Conservation (phyloP, 2,797 vertebrate species). For the Eidolon dupreanum region DNA sequence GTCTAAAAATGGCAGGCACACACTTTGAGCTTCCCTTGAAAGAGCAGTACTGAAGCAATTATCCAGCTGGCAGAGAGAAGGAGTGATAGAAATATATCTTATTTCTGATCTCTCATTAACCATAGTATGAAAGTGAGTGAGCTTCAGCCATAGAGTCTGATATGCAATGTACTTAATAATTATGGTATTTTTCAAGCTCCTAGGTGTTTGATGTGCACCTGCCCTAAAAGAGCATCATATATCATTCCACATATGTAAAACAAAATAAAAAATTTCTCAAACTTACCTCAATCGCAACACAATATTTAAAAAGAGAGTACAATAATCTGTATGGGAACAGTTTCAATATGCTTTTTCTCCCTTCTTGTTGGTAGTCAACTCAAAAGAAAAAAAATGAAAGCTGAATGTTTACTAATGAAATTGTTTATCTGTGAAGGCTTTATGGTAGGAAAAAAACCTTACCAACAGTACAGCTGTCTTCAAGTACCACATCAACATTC, state of each 20-base stretch:
- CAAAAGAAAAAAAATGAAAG: constrained; percentile 43
- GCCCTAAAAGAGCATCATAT: constrained; percentile 1
- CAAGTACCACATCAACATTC: constrained; percentile 95
- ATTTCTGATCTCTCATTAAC: constrained; percentile 1
- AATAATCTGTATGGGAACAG: constrained; percentile 24
- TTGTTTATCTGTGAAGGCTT: constrained; percentile 22
- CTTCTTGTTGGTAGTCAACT: constrained; percentile 34
- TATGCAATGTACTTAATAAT: constrained; percentile 6
- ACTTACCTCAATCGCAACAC: constrained; percentile 46
- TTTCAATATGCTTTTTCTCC: neutral
- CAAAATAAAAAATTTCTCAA: neutral
- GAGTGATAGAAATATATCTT: neutral
- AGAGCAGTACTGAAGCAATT: neutral
- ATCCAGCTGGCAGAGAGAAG: neutral
- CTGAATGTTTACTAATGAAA: constrained; percentile 3
- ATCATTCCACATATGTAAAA: neutral
- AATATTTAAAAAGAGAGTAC: constrained; percentile 42
- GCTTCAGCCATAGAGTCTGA: neutral
- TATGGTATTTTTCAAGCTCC: neutral
- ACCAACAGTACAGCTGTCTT: constrained; percentile 98
- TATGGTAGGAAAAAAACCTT: constrained; percentile 82
- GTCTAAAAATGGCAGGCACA: neutral
- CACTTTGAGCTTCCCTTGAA: constrained; percentile 14
- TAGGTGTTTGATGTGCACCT: neutral
- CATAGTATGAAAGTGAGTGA: neutral